Conservation (phyloP, 30 jellyfish, hydroid and myxozoan genomes). For the Aurelia aurita complex sp. Pacific region DNA sequence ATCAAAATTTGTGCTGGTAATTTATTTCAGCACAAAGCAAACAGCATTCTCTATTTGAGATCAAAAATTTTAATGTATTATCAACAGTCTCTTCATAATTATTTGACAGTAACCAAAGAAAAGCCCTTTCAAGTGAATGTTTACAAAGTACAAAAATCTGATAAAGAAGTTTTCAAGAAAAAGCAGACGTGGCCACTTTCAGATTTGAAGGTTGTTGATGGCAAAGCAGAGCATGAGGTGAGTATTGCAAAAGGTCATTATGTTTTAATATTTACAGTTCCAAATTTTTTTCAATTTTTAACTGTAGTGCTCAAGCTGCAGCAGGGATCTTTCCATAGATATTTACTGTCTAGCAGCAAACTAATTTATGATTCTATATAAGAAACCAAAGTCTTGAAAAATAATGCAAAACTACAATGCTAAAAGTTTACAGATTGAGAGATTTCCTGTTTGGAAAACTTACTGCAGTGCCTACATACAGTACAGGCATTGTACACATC, state of each 20-base stretch:
- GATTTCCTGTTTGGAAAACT: too few relatives aligned
- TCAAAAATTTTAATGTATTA: too few relatives aligned
- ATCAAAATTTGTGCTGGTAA: too few relatives aligned
- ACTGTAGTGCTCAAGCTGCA: too few relatives aligned
- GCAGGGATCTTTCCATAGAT: too few relatives aligned
- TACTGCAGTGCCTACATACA: not conserved
- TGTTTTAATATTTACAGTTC: too few relatives aligned
- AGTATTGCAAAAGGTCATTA: not conserved
- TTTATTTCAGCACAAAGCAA: too few relatives aligned
- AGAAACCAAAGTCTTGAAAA: not conserved
- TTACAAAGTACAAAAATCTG: constrained; percentile 95
- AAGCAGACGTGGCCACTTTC: constrained; percentile 94
- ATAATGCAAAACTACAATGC: too few relatives aligned
- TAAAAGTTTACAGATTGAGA: too few relatives aligned
- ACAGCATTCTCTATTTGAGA: too few relatives aligned
- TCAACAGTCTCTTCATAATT: not conserved
- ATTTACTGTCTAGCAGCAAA: too few relatives aligned
- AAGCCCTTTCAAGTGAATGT: constrained; percentile 96
- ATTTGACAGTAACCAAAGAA: constrained; percentile 87
- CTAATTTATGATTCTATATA: not conserved
- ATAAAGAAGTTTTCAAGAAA: constrained; percentile 90
- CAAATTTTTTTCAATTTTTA: too few relatives aligned
- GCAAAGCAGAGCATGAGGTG: constrained; percentile 74
- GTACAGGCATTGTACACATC: not conserved
- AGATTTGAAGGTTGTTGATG: constrained; percentile 94